These are phyloP conservation scores for Parambassis ranga DNA, from an alignment of 2,797 vertebrate species.

Conservation along the genomic window DNA sequence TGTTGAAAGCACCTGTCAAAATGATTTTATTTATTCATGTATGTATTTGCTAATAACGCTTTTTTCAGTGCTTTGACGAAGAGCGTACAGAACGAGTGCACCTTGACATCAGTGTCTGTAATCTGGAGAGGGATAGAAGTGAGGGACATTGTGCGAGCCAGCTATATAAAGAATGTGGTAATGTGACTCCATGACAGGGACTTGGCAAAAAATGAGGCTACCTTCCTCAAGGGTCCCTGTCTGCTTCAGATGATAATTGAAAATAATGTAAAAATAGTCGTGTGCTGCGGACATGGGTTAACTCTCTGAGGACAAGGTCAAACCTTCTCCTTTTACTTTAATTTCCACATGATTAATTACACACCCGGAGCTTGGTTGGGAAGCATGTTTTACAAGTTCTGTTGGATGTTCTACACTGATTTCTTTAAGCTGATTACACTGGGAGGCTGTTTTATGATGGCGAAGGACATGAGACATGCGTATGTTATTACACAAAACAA, in stretches of 20 bases:
- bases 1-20: constrained; percentile 40
- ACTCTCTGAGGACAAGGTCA: constrained; percentile 77
- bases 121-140: constrained; percentile 19
- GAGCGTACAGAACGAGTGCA: too few relatives aligned
- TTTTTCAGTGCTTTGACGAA: too few relatives aligned
- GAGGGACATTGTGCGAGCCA: constrained; percentile 35
- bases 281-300: constrained; percentile 65
- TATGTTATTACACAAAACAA: constrained; percentile 23
- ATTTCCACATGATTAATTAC: constrained; percentile 82
- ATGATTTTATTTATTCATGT: too few relatives aligned
- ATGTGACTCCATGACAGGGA: constrained; percentile 68
- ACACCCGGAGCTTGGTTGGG: constrained; percentile 30
- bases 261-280: constrained; percentile 83
- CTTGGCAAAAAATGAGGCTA: constrained; percentile 75
- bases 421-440: constrained; percentile 41
- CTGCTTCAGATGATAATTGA: constrained; percentile 81
- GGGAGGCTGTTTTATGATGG: constrained; percentile 5
- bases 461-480: constrained; percentile 28
- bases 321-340: constrained; percentile 73
- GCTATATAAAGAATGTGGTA: constrained; percentile 70
- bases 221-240: constrained; percentile 71
- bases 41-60: too few relatives aligned
- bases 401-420: constrained; percentile 30
- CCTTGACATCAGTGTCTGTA: too few relatives aligned
- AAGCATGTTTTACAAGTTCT: constrained; percentile 64